These are phyloP conservation scores for Rhynchophorus ferrugineus DNA, from an alignment of 1,140 invertebrate genomes.

Conservation along the genomic window DNA sequence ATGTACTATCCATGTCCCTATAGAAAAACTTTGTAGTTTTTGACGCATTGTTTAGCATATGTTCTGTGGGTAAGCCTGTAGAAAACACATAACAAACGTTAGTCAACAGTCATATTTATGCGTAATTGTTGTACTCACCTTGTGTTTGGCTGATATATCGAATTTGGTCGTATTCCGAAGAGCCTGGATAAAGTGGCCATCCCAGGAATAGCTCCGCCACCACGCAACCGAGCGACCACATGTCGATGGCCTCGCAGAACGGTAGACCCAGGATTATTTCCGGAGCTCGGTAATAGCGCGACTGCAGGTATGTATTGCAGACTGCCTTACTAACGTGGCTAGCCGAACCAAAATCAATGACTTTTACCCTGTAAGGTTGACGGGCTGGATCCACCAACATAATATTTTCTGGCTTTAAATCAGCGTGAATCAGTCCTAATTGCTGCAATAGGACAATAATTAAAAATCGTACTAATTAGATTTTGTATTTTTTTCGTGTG, in stretches of 20 bases:
- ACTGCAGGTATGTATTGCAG: slow-evolving; percentile 98
- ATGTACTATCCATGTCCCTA: slow-evolving; percentile 90
- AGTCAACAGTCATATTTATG: neutral
- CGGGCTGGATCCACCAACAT: slow-evolving; percentile 97
- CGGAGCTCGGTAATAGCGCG: slow-evolving; percentile 95
- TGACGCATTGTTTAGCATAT: slow-evolving; percentile 97
- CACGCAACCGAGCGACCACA: slow-evolving; percentile 99
- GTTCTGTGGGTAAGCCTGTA: slow-evolving; percentile 84
- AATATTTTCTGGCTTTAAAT: slow-evolving; percentile 99
- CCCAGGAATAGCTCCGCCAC: slow-evolving; percentile 98
- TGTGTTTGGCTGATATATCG: slow-evolving; percentile 81
- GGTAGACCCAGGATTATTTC: slow-evolving; percentile 97
- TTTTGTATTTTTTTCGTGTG: neutral
- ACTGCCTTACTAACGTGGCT: slow-evolving; percentile 98
- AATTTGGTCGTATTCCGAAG: slow-evolving; percentile 99
- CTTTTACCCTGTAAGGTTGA: slow-evolving; percentile 95
- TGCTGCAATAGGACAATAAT: slow-evolving; percentile 56
- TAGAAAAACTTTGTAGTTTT: slow-evolving; percentile 99
- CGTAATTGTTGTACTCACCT: slow-evolving; percentile 24
- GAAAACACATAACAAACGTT: neutral
- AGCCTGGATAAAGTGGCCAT: slow-evolving; percentile 99
- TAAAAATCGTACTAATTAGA: neutral
- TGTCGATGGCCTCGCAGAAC: slow-evolving; percentile 99
- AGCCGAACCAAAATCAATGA: slow-evolving; percentile 99
- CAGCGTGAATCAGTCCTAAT: slow-evolving; percentile 97